Evolutionary conservation across 2,113 vertebrate species (phyloP).

Genomic region (Bothrops jararaca): DNA sequence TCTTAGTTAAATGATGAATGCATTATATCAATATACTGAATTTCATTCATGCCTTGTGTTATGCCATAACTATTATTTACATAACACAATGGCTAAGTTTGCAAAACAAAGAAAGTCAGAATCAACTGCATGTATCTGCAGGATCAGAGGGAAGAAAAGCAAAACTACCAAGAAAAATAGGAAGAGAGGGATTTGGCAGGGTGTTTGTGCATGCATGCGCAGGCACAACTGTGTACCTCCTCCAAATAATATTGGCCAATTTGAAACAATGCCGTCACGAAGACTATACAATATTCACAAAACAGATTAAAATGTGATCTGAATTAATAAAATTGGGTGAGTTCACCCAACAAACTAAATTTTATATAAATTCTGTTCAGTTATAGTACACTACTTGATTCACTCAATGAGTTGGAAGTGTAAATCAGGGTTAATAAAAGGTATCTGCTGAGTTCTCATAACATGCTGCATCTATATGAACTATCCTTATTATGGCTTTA

Average conservation of each 20-base stretch:
- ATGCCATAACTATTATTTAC: not conserved
- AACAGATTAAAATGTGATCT: not conserved
- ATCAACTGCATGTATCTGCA: not conserved
- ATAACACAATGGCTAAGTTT: not conserved
- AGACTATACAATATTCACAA: not conserved
- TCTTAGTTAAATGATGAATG: not conserved
- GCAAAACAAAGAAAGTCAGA: not conserved
- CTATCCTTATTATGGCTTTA: not conserved
- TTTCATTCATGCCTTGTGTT: not conserved
- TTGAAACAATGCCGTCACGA: not conserved
- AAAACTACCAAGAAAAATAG: not conserved
- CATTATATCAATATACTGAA: not conserved
- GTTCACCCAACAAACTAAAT: not conserved
- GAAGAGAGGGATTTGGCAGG: not conserved
- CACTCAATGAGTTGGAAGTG: not conserved
- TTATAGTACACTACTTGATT: not conserved
- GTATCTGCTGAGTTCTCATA: not conserved
- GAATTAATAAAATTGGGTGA: not conserved
- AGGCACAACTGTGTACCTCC: not conserved
- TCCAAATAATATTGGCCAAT: not conserved
- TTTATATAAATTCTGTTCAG: not conserved
- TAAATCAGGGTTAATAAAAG: not conserved
- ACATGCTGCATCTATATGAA: not conserved
- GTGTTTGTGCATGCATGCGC: not conserved
- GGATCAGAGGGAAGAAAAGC: not conserved